Base-by-base conservation (phyloP, 1,140 invertebrate species). In the Heliconius melpomene region DNA sequence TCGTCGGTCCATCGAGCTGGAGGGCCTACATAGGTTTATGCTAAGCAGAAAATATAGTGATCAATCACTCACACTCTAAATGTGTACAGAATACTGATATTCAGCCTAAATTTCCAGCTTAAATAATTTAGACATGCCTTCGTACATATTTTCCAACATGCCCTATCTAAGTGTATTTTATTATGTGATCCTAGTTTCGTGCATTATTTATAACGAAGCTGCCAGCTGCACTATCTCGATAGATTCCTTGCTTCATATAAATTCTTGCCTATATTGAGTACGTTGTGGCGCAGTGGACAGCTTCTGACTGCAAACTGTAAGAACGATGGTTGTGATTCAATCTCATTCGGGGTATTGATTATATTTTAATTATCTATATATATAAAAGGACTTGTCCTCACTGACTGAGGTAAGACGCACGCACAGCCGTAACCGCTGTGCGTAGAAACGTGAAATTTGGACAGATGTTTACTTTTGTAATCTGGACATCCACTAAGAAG, bases 211-310 rank as follows among this genome's bases (percentile, higher is more conserved):
- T 29, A 26, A 26, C 9, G 23, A 26, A 66, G 60, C 26, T 29
- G 60, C 60, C 60, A 66, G 60, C 60, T 66, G 60, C 60, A 66
- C 23, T 66, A 66, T 26, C 60, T 66, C 60, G 23, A 29, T 66
- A n/a, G 23, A 66, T 66, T 26, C 60, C 23, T 3, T 13, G 11
- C 23, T 66, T 66, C 60, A 26, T 66, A 66, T 66, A 66, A 66
- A 66, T 66, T 66, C n/a, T 66, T 26, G 11, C 11, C 13, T 26
- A 66, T 66, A 23, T 66, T 29, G 20, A 66, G 20, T 0, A 18
- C 20, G n/a, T 23, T 7, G 9, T n/a, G 54, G n/a, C 54, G 20
- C 54, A 57, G 52, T n/a, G n/a, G 54, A 11, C 54, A 8, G 7
- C 20, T 0, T n/a, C 20, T 54, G 54, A 2, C 8, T 23, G 20